phyloP scores from a whole-genome alignment of 1,140 invertebrate species.

The Venustaconcha ellipsiformis region DNA sequence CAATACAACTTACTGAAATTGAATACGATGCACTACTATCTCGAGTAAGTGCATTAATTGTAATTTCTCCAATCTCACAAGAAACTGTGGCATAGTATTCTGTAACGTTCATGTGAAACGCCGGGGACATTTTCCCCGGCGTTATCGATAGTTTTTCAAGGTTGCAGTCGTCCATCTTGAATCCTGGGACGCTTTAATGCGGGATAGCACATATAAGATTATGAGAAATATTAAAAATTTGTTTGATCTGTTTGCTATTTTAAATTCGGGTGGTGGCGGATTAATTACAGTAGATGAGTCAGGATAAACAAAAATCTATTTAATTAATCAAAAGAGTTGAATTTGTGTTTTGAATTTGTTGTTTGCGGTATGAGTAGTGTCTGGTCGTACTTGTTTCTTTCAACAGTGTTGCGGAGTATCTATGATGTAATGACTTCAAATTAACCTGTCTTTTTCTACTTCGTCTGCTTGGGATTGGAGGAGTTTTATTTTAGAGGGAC shows the following conservation, averaged over 20 bases:
- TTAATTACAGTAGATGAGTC: no score
- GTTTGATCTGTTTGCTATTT: not conserved
- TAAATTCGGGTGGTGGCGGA: not conserved
- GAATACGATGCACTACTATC: conserved; percentile 65
- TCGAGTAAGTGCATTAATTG: conserved; percentile 59
- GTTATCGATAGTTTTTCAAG: conserved; percentile 65
- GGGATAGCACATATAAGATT: conserved; percentile 1
- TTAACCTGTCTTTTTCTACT: no score
- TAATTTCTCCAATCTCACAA: conserved; percentile 59
- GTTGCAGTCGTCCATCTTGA: conserved; percentile 68
- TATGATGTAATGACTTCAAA: no score
- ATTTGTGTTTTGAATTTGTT: no score
- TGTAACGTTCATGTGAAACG: conserved; percentile 53
- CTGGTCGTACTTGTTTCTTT: no score
- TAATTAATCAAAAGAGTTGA: no score
- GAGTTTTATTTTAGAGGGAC: no score
- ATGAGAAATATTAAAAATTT: not conserved
- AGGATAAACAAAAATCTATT: no score
- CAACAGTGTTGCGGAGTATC: no score
- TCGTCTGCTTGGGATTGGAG: no score
- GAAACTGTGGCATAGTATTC: conserved; percentile 62
- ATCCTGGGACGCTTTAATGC: conserved; percentile 69
- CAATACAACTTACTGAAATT: conserved; percentile 51
- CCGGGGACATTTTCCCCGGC: conserved; percentile 62
- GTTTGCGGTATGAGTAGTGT: no score